Percentiles rank a stretch among this genome's conserved stretches.
Conservation (phyloP, 2,888 invertebrate genomes). For the Adelognathus sp. region DNA sequence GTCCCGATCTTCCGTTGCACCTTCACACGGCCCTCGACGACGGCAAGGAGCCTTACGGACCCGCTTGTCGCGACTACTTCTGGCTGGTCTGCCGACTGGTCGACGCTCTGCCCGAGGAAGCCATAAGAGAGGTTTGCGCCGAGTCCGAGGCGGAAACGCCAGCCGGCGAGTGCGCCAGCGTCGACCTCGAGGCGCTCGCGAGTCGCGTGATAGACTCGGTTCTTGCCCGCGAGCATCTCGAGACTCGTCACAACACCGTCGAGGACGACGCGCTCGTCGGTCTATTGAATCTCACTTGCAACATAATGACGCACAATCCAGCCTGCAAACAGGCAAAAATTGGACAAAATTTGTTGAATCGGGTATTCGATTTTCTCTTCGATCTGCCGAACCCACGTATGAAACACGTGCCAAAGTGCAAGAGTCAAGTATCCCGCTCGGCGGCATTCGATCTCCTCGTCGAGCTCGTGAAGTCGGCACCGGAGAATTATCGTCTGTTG, state of each 20-base stretch:
- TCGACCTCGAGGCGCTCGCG: slow-evolving; percentile 89
- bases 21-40: slow-evolving; percentile 86
- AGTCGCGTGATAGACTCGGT: slow-evolving; percentile 89
- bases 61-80: slow-evolving; percentile 96
- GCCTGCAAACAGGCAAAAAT: slow-evolving; percentile 91
- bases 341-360: slow-evolving; percentile 87
- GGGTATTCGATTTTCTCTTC: slow-evolving; percentile 93
- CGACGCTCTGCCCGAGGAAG: slow-evolving; percentile 91
- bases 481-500: slow-evolving; percentile 92
- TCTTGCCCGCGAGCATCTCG: slow-evolving; percentile 90
- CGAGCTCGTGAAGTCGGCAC: slow-evolving; percentile 92
- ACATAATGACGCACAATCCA: slow-evolving; percentile 93
- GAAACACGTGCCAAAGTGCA: slow-evolving; percentile 95
- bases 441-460: slow-evolving; percentile 95
- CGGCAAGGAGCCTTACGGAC: slow-evolving; percentile 97
- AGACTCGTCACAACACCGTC: slow-evolving; percentile 89
- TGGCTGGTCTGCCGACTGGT: slow-evolving; percentile 95
- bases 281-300: slow-evolving; percentile 92
- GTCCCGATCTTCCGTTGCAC: slow-evolving; percentile 78
- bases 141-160: slow-evolving; percentile 76
- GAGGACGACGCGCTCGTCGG: slow-evolving; percentile 97
- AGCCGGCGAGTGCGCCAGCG: slow-evolving; percentile 80
- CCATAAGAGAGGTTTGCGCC: slow-evolving; percentile 85
- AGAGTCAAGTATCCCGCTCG: slow-evolving; percentile 93
- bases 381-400: slow-evolving; percentile 93